Base-by-base conservation (phyloP, 1,140 invertebrate species). In the Ericerus pela region DNA sequence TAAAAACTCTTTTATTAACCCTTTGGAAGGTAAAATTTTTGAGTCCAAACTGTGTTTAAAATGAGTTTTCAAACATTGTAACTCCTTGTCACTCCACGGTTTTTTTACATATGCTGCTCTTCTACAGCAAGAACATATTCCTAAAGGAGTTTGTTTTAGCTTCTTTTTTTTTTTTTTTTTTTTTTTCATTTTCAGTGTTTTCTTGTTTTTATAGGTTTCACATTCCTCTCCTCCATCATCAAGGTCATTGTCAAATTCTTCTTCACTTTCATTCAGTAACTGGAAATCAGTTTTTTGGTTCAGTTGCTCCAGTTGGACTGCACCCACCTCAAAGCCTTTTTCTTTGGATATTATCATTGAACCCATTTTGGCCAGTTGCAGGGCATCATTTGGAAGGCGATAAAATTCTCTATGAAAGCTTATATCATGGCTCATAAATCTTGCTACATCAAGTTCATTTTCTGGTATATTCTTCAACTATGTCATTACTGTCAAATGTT, bases 381-480 rank as follows among this genome's bases (percentile, higher is more conserved):
- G 10, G 3, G 53, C 29, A 6, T 5, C 6, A 3, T 54, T n/a
- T 37, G 22, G 53, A 4, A 54, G 24, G 14, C 53, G 20, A 36
- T 54, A 54, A 28, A 54, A 54, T 8, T 54, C 27, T 11, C 53
- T 26, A 33, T 54, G 53, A 5, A 54, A 26, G 11, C 8, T 18
- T 12, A 54, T 54, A 18, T 54, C 53, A 18, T 54, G 53, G 10
- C 53, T 30, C 29, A 54, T 18, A 33, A 27, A 28, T 16, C 29
- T 14, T 14, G 53, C 53, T 8, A 54, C 14, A 36, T 54, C 53
- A 2, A 29, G 10, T n/a, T 54, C 53, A 33, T 54, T 54, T 11
- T 41, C 29, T 37, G 14, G 3, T 41, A 54, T 26, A 18, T 54
- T 54, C 3, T 27, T 4, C 12, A 54, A 14, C 29, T 54, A 30